phyloP scores from a whole-genome alignment of 2,888 invertebrate genomes.

The Geophilus truncorum region DNA sequence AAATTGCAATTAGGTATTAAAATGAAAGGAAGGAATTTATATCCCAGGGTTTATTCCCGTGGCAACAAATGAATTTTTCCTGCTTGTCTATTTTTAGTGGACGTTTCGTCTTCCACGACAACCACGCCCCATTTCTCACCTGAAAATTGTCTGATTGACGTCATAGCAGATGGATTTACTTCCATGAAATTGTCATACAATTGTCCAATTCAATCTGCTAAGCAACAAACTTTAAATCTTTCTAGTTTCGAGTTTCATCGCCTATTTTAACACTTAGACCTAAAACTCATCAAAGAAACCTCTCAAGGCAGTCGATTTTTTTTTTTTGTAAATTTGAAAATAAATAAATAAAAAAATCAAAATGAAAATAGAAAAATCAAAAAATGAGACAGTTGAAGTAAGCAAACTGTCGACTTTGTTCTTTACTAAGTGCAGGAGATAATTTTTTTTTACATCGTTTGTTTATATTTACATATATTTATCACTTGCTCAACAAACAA shows the following conservation, averaged over 20 bases:
- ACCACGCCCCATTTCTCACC: not conserved
- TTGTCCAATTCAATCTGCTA: not conserved
- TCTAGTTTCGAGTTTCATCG: not conserved
- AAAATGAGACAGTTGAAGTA: not conserved
- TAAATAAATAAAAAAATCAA: not conserved
- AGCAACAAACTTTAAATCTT: not conserved
- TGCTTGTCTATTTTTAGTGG: not conserved
- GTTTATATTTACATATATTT: conserved; percentile 23
- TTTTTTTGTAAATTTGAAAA: not conserved
- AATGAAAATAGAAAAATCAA: not conserved
- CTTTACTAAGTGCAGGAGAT: conserved; percentile 25
- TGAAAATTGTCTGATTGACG: conserved; percentile 11
- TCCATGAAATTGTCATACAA: not conserved
- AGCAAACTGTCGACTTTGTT: conserved; percentile 18
- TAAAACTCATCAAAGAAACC: not conserved
- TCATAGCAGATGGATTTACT: not conserved
- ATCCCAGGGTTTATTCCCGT: not conserved
- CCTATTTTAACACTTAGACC: no score
- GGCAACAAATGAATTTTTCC: not conserved
- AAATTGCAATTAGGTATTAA: not conserved
- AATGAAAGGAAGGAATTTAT: not conserved
- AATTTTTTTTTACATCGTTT: not conserved
- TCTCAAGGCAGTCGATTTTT: not conserved
- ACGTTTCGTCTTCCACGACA: not conserved
- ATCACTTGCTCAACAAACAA: conserved; percentile 27